These are phyloP conservation scores for Molanna angustata DNA, from an alignment of 2,888 invertebrate genomes.

Conservation along the genomic window DNA sequence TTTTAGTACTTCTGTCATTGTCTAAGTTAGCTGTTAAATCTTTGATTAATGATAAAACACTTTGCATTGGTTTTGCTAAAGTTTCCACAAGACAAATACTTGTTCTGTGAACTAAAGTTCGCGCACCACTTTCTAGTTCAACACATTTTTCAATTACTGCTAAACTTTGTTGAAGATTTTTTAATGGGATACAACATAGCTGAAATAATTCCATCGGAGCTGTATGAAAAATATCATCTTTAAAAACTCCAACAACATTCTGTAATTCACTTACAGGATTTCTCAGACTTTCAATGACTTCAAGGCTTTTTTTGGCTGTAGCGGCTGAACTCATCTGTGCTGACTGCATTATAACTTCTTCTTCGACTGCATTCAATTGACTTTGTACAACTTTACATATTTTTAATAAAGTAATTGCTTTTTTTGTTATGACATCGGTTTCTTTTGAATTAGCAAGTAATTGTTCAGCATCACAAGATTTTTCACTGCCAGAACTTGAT, in stretches of 20 bases:
- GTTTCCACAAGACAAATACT: conserved; percentile 64
- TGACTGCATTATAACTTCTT: conserved; percentile 63
- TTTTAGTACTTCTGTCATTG: conserved; percentile 42
- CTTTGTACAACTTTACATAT: conserved; percentile 51
- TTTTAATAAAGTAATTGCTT: conserved; percentile 34
- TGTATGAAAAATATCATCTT: conserved; percentile 46
- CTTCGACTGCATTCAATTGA: conserved; percentile 60
- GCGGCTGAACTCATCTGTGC: conserved; percentile 65
- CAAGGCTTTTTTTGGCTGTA: conserved; percentile 64
- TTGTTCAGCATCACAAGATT: conserved; percentile 39
- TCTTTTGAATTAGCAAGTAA: conserved; percentile 32
- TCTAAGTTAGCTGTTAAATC: conserved; percentile 47
- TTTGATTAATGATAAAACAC: conserved; percentile 54
- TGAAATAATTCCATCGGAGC: conserved; percentile 55
- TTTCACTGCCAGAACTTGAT: conserved; percentile 52
- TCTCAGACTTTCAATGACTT: conserved; percentile 60
- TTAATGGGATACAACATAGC: conserved; percentile 57
- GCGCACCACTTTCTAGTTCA: conserved; percentile 63
- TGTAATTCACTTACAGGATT: conserved; percentile 64
- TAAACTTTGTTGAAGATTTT: conserved; percentile 62
- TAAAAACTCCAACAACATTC: conserved; percentile 56
- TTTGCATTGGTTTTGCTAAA: conserved; percentile 56
- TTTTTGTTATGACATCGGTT: conserved; percentile 34
- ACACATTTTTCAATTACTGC: conserved; percentile 67
- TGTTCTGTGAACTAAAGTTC: conserved; percentile 65